Base-by-base conservation (phyloP, 2,797 vertebrate genomes). In the Sebastes iracundus region DNA sequence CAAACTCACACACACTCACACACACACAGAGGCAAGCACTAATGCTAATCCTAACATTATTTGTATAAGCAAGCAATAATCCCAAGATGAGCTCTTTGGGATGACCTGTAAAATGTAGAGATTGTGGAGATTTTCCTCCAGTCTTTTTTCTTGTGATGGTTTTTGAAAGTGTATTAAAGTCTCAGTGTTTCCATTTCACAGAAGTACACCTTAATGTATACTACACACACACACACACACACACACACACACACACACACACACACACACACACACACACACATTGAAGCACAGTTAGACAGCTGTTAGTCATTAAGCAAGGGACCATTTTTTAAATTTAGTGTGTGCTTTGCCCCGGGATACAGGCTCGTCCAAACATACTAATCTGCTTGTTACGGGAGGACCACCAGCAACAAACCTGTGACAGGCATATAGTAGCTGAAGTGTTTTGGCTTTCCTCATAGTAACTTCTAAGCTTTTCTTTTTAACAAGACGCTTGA, bases 281-380 rank as follows among this genome's bases (percentile, higher is more conserved):
- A 32, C 63, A 63, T 4, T 32, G 16, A 74, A 35, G 10, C 14
- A 33, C 20, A 30, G 4, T 42, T 35, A 28, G 58, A 65, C 11
- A 52, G 55, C 35, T 72, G 25, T 71, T 59, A 62, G 11, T 12
- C 75, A 22, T 75, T 38, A 58, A 66, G 16, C n/a, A 33, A 11
- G 23, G 1, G 23, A 35, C 16, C 7, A n/a, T 69, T 66, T 64
- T 53, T 64, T 18, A 20, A 1, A 9, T 35, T 33, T 60, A 71
- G 22, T 12, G n/a, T 42, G 52, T 69, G 9, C n/a, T 80, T 75
- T 53, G 18, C 73, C 60, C 25, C 23, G 33, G 23, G 58, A 67
- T 42, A 23, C 55, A n/a, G 27, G 1, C 59, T 80, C 14, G 0
- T 87, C 56, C 64, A 73, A 82, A 90, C 79, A 61, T 61, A 52